Evolutionary conservation across 2,888 invertebrate species (phyloP), one percentile per base, ranked within the genome.

Genomic region (Entomobrya multifasciata): DNA sequence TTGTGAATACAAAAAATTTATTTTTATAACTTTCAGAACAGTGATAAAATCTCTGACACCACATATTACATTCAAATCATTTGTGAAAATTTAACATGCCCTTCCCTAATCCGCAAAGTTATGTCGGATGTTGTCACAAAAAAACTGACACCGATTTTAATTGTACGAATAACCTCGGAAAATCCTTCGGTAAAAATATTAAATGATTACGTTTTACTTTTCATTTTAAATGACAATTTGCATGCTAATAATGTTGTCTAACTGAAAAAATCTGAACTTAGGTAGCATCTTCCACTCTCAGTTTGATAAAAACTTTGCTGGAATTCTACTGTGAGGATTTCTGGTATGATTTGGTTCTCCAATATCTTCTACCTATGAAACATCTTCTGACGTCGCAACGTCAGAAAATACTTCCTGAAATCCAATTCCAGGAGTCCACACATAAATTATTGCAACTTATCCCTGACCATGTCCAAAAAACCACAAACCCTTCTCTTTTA

Each of bases 321-420:
- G 88, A 90, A 76, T 90, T 89, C 41, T 90, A 90, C 72, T 90
- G 90, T 44, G 91, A 91, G 70, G 90, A 91, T 76, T 82, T 91
- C 60, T 91, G 91, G 91, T 88, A 88, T 57, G 88, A 88, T 41
- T 62, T 89, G 1, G 79, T 91, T 57, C 80, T 91, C 0, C 88
- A 89, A 22, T 88, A 90, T 27, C 84, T 91, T 30, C 74, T 89
- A 10, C 90, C 90, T 8, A 90, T 90, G 87, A 88, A 89, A 20
- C 91, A 91, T 79, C 83, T 90, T 1, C 83, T 91, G 57, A 89
- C 89, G 10, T 87, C 85, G 13, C 89, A 90, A 41, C 70, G 90
- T 22, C 87, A 88, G 57, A 89, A 86, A 10, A 78, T 83, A 10
- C 65, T 91, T 20, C 82, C 80, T 4, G 91, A 90, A 22, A 90